Evolutionary conservation across 2,888 invertebrate species (phyloP).

Genomic region (Agriopis aurantiaria): DNA sequence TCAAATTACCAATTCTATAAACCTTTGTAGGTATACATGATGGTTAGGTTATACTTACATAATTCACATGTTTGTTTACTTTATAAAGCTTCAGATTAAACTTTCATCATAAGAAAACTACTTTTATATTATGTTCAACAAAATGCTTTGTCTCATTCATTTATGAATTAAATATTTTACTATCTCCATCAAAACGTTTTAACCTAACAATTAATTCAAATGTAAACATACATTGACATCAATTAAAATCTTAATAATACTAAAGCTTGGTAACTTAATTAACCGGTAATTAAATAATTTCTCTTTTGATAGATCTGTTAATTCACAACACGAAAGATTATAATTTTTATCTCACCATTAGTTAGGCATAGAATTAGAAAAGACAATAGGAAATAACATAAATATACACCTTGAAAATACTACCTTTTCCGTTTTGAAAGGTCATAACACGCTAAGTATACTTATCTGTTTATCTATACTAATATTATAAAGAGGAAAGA

Average conservation of each 20-base stretch:
- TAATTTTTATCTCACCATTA: background rate
- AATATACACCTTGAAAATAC: background rate
- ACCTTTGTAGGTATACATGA: too few relatives aligned
- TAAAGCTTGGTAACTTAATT: background rate
- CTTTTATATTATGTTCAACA: background rate
- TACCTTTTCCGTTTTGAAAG: conserved; percentile 6
- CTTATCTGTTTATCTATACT: background rate
- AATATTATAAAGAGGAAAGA: too few relatives aligned
- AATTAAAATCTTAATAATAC: conserved; percentile 4
- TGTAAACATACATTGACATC: conserved; percentile 3
- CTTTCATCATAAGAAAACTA: background rate
- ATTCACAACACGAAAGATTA: background rate
- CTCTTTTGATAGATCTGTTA: background rate
- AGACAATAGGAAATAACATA: conserved; percentile 11
- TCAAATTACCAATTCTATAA: background rate
- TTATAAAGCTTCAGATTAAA: background rate
- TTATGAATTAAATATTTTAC: background rate
- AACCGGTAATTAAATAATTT: background rate
- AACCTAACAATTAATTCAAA: conserved; percentile 13
- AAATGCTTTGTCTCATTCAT: background rate
- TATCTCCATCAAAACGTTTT: conserved; percentile 3
- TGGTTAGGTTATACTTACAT: background rate
- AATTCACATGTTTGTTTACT: background rate
- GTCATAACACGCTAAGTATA: background rate
- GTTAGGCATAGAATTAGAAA: conserved; percentile 8